Evolutionary conservation across 2,797 vertebrate species (phyloP), one percentile per base, ranked within the genome.

Genomic region (Gobio occitaniae): DNA sequence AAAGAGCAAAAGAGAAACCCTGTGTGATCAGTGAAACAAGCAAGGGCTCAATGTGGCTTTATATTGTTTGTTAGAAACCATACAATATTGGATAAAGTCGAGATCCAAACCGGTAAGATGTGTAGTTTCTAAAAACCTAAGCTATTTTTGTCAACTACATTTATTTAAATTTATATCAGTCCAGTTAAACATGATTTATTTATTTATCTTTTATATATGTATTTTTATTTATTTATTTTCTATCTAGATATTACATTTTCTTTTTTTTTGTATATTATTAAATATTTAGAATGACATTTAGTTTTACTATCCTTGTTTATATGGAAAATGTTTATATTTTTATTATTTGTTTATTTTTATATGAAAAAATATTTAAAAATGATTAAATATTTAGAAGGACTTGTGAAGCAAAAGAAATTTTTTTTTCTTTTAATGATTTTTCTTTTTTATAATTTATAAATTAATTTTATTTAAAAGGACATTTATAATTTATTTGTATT

Each of bases 21-120:
- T 50, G 21, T 75, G 25, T 83, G 56, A 83, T 83, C 21, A 50
- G 3, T 59, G 12, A n/a, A 47, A 70, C 21, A 21, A 41, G 36
- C 25, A 41, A 15, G 65, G 47, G 54, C 66, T 47, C 80, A 8
- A 2, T 44, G 68, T 47, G 52, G 61, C 25, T 47, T 61, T n/a
- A 36, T 80, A 25, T 61, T 72, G n/a, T 16, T 74, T 82, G 3
- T 72, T 72, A 19, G 38, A 78, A 17, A 9, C 36, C 50, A 4
- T 75, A 38, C 11, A 56, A 19, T 71, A 36, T 29, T 29, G 9
- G 29, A 79, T 47, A 36, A 74, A 52, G 71, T 32, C 9, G 5
- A 52, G 48, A 52, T 32, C 2, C 25, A 32, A 52, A 19, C 15
- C 29, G n/a, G 11, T 4, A 17, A 29, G n/a, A 48, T 7, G 25